Evolutionary conservation across 2,113 vertebrate genomes (phyloP), one percentile per base, ranked within the genome.

Genomic region (Tragelaphus strepsiceros): DNA sequence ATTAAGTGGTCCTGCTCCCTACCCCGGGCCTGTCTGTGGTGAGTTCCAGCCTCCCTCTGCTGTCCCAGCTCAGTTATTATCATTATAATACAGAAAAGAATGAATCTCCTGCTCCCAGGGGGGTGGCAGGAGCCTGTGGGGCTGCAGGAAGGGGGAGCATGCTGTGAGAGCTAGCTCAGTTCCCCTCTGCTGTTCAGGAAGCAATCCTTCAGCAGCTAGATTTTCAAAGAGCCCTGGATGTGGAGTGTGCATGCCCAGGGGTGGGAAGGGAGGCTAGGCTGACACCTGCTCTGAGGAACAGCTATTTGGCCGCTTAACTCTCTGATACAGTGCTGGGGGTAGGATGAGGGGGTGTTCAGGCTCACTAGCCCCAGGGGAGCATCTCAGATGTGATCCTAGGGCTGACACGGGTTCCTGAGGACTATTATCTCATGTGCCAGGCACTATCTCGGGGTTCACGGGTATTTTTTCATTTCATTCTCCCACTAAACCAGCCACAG

Each of bases 41-140:
- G 97, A 96, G 97, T 96, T 90, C 16, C 97, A 98, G 97, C 98
- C 97, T 98, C 98, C 98, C 97, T 98, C 98, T 98, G 98, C 97
- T 96, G 93, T 98, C 97, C 98, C 95, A 96, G 96, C 97, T 95
- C 96, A 97, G 94, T 98, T 98, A 98, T 98, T 98, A 98, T 98
- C 90, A 94, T 97, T 97, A 97, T 97, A 97, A 98, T 97, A 98
- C 97, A 98, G 98, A 97, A 96, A 97, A 96, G 97, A 98, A 98
- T 98, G 98, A 98, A 93, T 95, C 93, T 91, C 54, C 95, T 4
- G 32, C 78, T 98, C 97, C 98, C 97, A 94, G 62, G 11, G 1
- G 77, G 9, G 59, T 10, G 13, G 13, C 15, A 51, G 24, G 97
- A 97, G 98, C 96, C 88, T 97, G 96, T 97, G 96, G 97, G 89